Percentiles rank a stretch among this genome's conserved stretches.
These are phyloP conservation scores for Porites lutea DNA, from an alignment of 64 coral and sea anemone genomes.

Conservation along the genomic window DNA sequence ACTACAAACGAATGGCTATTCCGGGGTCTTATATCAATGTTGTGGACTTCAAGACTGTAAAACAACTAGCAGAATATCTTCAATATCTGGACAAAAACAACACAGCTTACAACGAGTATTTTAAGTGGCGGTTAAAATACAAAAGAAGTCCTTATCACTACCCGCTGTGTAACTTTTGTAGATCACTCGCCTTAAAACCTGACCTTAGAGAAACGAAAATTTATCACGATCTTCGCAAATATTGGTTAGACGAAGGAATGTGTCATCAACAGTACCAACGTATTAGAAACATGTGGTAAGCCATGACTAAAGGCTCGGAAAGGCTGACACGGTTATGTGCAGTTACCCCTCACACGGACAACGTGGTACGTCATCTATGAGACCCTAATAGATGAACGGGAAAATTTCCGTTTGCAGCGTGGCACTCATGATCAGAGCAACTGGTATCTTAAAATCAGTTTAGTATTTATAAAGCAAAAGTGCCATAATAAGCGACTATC, in stretches of 20 bases:
- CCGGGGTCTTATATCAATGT: conserved; percentile 27
- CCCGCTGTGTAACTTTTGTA: conserved; percentile 34
- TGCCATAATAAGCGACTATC: too few species aligned
- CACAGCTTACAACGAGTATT: conserved; percentile 33
- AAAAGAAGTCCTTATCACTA: conserved; percentile 17
- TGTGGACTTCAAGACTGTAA: conserved; percentile 28
- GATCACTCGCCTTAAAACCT: conserved; percentile 18
- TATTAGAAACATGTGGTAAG: not conserved
- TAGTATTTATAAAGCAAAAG: too few species aligned
- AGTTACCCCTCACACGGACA: too few species aligned
- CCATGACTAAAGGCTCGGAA: too few species aligned
- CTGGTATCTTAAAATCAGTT: too few species aligned
- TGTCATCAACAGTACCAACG: not conserved
- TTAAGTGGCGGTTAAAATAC: conserved; percentile 13
- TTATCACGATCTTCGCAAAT: not conserved
- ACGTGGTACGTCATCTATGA: too few species aligned
- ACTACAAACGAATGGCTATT: conserved; percentile 2
- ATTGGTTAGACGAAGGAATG: not conserved
- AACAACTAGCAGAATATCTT: conserved; percentile 12
- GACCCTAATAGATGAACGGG: too few species aligned
- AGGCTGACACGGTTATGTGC: too few species aligned
- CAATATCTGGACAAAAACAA: conserved; percentile 24
- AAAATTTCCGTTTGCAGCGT: too few species aligned
- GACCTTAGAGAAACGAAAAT: conserved; percentile 10
- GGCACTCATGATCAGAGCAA: too few species aligned